Evolutionary conservation across 2,113 vertebrate species (phyloP).

Genomic region (Poeciliopsis turrubarensis): DNA sequence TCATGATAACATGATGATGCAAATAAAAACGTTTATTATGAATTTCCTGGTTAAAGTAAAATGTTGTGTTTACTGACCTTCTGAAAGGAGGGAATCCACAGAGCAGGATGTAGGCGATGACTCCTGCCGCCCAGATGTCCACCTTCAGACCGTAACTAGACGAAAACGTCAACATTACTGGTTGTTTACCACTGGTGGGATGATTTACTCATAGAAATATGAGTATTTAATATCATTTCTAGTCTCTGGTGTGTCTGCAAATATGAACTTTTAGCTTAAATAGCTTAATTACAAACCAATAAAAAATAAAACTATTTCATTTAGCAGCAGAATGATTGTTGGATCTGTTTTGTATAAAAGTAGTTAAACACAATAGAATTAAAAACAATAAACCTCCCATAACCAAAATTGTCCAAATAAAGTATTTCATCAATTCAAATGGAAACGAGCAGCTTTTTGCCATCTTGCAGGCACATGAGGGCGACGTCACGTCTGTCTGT

Average conservation of each 20-base stretch:
- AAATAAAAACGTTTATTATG: neutral
- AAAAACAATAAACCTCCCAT: neutral
- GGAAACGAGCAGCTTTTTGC: no score
- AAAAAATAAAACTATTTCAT: no score
- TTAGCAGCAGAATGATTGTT: no score
- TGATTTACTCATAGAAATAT: neutral
- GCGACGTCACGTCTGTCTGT: no score
- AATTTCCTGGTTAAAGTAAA: neutral
- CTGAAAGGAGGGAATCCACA: slow-evolving; percentile 98
- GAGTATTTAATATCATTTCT: neutral
- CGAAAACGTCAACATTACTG: neutral
- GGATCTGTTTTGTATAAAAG: no score
- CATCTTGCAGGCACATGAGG: no score
- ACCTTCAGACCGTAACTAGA: slow-evolving; percentile 96
- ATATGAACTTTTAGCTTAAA: no score
- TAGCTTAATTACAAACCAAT: no score
- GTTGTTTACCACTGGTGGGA: neutral
- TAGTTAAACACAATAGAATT: neutral
- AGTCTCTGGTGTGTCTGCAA: no score
- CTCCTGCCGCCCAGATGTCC: slow-evolving; percentile 97
- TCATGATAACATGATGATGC: no score
- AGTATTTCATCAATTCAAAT: no score
- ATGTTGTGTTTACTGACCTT: slow-evolving; percentile 71
- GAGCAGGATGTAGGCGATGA: slow-evolving; percentile 96
- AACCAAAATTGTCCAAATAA: no score